phyloP scores from a whole-genome alignment of 2,113 vertebrate genomes.

The Micronycteris hirsuta region DNA sequence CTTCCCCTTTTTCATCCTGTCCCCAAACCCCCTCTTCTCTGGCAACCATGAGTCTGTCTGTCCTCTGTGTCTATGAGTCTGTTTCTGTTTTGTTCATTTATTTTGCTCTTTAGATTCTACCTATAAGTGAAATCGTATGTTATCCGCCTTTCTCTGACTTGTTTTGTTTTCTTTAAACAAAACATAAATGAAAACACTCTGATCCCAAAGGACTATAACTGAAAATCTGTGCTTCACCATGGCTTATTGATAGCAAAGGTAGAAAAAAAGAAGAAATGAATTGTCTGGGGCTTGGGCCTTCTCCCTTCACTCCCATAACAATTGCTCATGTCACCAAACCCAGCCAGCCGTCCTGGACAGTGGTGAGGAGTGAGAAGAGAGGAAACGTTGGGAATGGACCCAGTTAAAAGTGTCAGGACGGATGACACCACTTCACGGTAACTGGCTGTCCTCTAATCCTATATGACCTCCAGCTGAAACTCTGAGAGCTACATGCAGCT shows the following conservation, averaged over 20 bases:
- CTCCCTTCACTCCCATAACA: background rate
- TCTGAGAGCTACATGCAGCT: background rate
- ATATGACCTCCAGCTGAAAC: background rate
- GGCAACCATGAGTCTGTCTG: background rate
- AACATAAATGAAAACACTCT: background rate
- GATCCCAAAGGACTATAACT: background rate
- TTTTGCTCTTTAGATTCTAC: background rate
- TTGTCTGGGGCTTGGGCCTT: background rate
- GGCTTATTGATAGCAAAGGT: background rate
- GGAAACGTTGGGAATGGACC: background rate
- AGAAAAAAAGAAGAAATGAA: background rate
- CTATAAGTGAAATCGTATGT: background rate
- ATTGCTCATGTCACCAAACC: background rate
- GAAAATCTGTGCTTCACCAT: background rate
- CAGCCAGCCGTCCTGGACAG: background rate
- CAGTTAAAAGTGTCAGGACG: background rate
- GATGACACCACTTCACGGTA: background rate
- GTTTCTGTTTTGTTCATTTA: background rate
- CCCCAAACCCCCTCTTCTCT: background rate
- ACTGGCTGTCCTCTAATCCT: background rate
- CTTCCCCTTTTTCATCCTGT: background rate
- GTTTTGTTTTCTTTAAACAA: background rate
- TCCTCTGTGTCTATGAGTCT: background rate
- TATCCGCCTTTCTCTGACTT: background rate
- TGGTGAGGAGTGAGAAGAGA: background rate